Conservation (phyloP, 2,888 invertebrate genomes). For the Drosophila putrida region DNA sequence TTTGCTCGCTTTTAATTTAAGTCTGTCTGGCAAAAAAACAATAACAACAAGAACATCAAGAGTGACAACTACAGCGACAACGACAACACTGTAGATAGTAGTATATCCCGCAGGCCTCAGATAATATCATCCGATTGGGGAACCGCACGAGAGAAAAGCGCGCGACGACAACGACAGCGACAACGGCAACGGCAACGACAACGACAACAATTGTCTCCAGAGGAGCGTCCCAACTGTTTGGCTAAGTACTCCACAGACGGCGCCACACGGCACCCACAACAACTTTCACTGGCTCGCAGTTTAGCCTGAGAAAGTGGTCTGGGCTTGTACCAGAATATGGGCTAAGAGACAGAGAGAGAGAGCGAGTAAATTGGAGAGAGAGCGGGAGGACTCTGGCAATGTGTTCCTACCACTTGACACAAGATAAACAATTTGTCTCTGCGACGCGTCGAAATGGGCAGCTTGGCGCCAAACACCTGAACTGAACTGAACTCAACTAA, state of each 20-base stretch:
- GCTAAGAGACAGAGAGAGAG: background rate
- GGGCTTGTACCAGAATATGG: background rate
- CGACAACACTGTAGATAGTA: constrained; percentile 23
- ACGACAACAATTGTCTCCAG: constrained; percentile 26
- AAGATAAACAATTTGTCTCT: constrained; percentile 78
- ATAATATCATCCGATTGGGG: constrained; percentile 77
- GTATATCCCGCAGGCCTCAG: constrained; percentile 58
- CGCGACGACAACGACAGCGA: constrained; percentile 39
- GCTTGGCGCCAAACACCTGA: constrained; percentile 76
- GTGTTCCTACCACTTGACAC: constrained; percentile 72
- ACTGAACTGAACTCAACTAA: constrained; percentile 24
- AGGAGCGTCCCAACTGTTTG: constrained; percentile 54
- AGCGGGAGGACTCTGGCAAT: constrained; percentile 11
- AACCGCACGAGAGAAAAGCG: constrained; percentile 47
- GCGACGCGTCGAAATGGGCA: constrained; percentile 68
- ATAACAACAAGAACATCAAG: background rate
- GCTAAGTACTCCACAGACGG: constrained; percentile 68
- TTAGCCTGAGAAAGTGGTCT: constrained; percentile 8
- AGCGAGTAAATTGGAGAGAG: too few species aligned
- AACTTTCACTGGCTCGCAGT: constrained; percentile 37
- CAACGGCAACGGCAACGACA: background rate
- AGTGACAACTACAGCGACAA: constrained; percentile 3
- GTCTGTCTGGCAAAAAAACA: constrained; percentile 47
- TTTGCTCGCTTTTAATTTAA: constrained; percentile 74
- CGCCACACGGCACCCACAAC: constrained; percentile 63